A percentile compares a stretch with the other conserved stretches of the same genome.
Evolutionary conservation across 2,797 vertebrate genomes (phyloP).

Genomic region (Atherinosoma microstoma): DNA sequence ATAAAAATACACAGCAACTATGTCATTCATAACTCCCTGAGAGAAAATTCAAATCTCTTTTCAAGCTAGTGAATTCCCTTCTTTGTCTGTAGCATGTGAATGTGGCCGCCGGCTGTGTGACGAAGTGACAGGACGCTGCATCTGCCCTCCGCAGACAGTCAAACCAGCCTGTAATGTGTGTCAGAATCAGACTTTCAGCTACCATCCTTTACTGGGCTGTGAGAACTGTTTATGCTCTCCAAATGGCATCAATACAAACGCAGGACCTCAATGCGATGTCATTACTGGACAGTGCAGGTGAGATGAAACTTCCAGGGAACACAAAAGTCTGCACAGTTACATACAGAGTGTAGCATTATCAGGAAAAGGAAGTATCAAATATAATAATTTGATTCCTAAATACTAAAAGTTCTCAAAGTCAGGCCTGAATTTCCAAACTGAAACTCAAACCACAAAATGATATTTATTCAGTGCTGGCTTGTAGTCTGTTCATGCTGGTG

Average conservation of each 20-base stretch:
- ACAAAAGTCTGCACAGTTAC: neutral
- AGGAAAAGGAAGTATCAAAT: neutral
- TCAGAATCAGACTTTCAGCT: constrained; percentile 86
- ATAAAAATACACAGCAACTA: neutral
- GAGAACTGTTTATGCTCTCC: constrained; percentile 90
- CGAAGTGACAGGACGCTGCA: constrained; percentile 89
- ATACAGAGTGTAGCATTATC: no score
- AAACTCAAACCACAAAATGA: neutral
- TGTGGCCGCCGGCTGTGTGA: constrained; percentile 90
- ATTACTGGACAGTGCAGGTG: constrained; percentile 90
- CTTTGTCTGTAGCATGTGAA: constrained; percentile 81
- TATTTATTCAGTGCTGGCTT: no score
- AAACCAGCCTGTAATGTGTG: constrained; percentile 89
- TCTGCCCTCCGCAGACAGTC: constrained; percentile 90
- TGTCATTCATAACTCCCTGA: neutral
- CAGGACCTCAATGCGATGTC: constrained; percentile 81
- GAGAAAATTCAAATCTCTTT: neutral
- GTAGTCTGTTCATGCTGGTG: neutral
- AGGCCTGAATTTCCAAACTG: neutral
- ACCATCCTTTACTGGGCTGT: constrained; percentile 90
- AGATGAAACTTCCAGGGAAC: constrained; percentile 47
- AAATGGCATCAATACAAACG: constrained; percentile 69
- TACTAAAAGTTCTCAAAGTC: neutral
- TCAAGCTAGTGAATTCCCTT: neutral
- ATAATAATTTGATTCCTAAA: neutral